Conservation (phyloP, 2,113 vertebrate species). For the Pardalotus punctatus region DNA sequence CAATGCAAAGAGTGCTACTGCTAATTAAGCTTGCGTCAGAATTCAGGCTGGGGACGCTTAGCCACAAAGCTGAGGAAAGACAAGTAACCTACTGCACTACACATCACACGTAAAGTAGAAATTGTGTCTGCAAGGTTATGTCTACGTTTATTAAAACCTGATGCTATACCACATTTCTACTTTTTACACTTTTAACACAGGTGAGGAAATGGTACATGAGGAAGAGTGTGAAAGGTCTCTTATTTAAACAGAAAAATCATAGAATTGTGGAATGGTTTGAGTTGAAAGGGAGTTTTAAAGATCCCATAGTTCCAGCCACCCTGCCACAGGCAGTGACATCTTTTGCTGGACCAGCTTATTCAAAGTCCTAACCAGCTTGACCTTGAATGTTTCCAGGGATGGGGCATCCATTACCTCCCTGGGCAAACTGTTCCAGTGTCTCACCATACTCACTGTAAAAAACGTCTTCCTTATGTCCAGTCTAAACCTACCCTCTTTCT, state of each 20-base stretch:
- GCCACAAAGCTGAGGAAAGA: background rate
- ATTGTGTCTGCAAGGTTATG: background rate
- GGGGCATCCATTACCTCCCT: background rate
- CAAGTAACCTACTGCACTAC: background rate
- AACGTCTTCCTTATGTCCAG: background rate
- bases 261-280: background rate
- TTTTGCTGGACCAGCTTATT: background rate
- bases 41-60: background rate
- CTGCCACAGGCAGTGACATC: background rate
- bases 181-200: background rate
- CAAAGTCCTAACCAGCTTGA: background rate
- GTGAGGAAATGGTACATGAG: background rate
- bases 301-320: accelerated
- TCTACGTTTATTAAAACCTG: background rate
- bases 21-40: background rate
- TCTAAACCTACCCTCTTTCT: background rate
- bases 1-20: background rate
- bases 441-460: background rate
- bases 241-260: background rate
- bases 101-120: background rate
- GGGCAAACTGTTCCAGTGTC: background rate
- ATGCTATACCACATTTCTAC: background rate
- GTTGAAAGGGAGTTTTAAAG: background rate
- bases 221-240: background rate
- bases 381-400: background rate